Percentiles rank a stretch among this genome's conserved stretches.
Evolutionary conservation across 2,113 vertebrate species (phyloP).

Genomic region (Caretta caretta): DNA sequence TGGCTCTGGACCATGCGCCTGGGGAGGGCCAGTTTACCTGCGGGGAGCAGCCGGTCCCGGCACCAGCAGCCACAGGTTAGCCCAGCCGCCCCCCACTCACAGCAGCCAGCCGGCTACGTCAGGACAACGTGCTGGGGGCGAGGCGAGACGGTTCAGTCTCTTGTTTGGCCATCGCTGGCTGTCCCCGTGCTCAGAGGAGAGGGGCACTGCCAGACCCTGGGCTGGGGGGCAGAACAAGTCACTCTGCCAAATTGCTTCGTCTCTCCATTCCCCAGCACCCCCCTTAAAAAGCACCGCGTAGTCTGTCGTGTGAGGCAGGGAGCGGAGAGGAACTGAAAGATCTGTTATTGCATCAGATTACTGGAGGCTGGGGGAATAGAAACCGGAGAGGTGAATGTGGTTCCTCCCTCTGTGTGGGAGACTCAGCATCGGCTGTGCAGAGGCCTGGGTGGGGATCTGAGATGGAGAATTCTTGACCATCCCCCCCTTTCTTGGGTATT

Average conservation of each 20-base stretch:
- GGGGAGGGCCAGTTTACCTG: not conserved
- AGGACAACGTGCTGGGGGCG: slow-evolving; percentile 2
- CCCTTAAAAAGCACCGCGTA: too few species aligned
- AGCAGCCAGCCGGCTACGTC: slow-evolving; percentile 5
- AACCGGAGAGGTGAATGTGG: too few species aligned
- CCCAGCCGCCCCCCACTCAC: slow-evolving; percentile 15
- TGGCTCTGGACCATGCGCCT: not conserved
- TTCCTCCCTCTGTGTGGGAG: not conserved
- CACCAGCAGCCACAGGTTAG: not conserved
- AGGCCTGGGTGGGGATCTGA: not conserved
- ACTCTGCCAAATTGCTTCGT: too few species aligned
- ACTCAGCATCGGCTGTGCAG: not conserved
- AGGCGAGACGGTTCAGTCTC: not conserved
- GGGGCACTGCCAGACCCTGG: too few species aligned
- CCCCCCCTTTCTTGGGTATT: not conserved
- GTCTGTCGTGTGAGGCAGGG: not conserved
- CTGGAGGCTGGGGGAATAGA: not conserved
- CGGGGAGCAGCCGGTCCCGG: not conserved
- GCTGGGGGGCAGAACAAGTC: not conserved
- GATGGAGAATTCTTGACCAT: not conserved
- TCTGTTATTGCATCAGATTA: not conserved
- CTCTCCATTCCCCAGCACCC: not conserved
- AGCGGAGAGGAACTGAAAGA: not conserved
- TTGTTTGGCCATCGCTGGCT: too few species aligned
- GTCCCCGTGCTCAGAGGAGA: not conserved